Evolutionary conservation across 2,888 invertebrate species (phyloP), one percentile per base, ranked within the genome.

Genomic region (Coenonympha arcania): DNA sequence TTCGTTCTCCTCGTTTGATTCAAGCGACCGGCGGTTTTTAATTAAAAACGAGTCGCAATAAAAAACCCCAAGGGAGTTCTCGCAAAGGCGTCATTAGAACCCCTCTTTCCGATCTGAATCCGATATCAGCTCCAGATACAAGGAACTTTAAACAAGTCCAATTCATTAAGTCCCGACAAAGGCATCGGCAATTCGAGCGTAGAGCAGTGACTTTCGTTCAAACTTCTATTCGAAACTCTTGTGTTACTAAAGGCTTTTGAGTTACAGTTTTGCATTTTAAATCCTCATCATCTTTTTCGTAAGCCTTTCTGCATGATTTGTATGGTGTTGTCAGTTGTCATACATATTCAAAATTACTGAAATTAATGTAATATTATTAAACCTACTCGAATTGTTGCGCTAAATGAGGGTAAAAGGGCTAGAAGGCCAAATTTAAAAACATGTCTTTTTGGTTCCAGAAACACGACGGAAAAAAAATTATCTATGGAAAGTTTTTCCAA

Each of bases 111-210:
- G 62, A 73, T 73, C 66, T 61, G 68, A 71, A 69, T 69, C 67
- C 68, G 68, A 72, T 71, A 68, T 66, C 68, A 62, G 54, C 55
- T 63, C 50, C 62, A 67, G 69, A 75, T 72, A 73, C 73, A 69
- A 70, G 69, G 67, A 79, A 79, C 72, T 79, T 76, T 70, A 65
- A 76, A 75, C 73, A 71, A 79, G 70, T 71, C 67, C 73, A 71
- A 75, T 77, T 80, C 72, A 78, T 79, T 79, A 76, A 71, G 65
- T 61, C 62, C 65, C 68, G 71, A 72, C 76, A 71, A 73, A 76
- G 68, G 70, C 68, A 71, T 71, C 61, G 67, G 65, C 64, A 66
- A 71, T 70, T 71, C 65, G 64, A 59, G 61, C 61, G 63, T 62
- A 64, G 64, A 63, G 65, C 61, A 66, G 65, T 51, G 57, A 50